Conservation (phyloP, 2,888 invertebrate species). For the Eupithecia dodoneata region DNA sequence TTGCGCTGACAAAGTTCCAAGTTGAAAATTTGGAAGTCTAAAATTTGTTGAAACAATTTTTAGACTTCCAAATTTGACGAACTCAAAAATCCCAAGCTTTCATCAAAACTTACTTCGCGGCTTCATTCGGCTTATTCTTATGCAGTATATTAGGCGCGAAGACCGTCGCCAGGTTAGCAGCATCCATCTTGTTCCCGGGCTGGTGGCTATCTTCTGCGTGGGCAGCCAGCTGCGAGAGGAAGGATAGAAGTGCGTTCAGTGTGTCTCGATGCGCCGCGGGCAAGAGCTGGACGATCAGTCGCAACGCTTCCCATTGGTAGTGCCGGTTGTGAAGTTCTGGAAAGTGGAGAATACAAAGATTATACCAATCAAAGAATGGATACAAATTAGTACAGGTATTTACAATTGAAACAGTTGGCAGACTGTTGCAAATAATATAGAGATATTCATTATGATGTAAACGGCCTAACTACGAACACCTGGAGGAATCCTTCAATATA, state of each 20-base stretch:
- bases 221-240: slow-evolving; percentile 90
- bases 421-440: no score
- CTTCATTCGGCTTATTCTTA: slow-evolving; percentile 86
- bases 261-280: slow-evolving; percentile 96
- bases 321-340: slow-evolving; percentile 92
- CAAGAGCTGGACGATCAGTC: slow-evolving; percentile 92
- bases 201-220: slow-evolving; percentile 87
- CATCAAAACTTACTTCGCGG: slow-evolving; percentile 66
- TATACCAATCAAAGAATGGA: no score
- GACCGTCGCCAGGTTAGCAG: slow-evolving; percentile 95
- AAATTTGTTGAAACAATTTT: no score
- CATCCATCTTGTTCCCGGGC: slow-evolving; percentile 96
- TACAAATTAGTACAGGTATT: no score
- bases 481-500: no score
- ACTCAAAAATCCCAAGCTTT: background rate
- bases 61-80: background rate
- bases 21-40: no score
- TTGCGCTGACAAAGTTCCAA: no score
- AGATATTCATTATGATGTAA: no score
- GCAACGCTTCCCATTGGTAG: slow-evolving; percentile 92
- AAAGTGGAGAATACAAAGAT: slow-evolving; percentile 36
- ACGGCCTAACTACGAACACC: no score
- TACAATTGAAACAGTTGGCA: no score
- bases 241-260: slow-evolving; percentile 90
- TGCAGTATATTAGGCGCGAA: slow-evolving; percentile 97